Base-by-base conservation (phyloP, 1,140 invertebrate genomes). In the Diabrotica virgifera region DNA sequence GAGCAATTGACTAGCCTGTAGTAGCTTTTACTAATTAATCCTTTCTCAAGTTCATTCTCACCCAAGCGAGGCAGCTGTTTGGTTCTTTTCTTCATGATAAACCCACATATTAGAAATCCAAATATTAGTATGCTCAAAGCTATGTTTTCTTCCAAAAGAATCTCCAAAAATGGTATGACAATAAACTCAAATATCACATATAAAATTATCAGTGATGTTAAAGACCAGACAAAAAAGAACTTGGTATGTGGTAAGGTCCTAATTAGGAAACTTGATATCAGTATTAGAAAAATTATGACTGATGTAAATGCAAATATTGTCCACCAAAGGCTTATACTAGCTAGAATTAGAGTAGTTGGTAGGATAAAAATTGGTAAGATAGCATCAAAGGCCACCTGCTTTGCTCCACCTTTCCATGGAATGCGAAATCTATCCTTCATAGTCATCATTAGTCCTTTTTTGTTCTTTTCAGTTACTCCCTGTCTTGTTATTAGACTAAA, bases 141-240 rank as follows among this genome's bases (percentile, higher is more conserved):
- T 59, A 86, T 77, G 76, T 90, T 89, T 71, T 91, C 89, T 59
- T 87, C 81, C 8, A 84, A 82, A 36, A 87, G 79, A 65, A 90
- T 88, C 76, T 90, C 86, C 54, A 89, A 74, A 53, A 87, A 77
- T 50, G 84, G 83, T 38, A 89, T 82, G 12, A 89, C 84, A 64
- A 78, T 79, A 24, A 85, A 71, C 75, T 90, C 85, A 78, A 89
- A 90, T n/a, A 89, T 81, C 8, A 86, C 70, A 74, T 88, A 85
- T 70, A 90, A 74, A 67, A 84, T 81, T 12, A 86, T 64, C 35
- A 85, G 79, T 35, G 89, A 89, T 14, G 84, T 84, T 11, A 87
- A 77, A 6, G 85, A 84, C 89, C 89, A 90, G 51, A 85, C 82
- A 64, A 85, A 79, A 75, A 89, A 90, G 75, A 90, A 90, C 68